Conservation (phyloP, 2,888 invertebrate species). For the Drosophila meridiana region DNA sequence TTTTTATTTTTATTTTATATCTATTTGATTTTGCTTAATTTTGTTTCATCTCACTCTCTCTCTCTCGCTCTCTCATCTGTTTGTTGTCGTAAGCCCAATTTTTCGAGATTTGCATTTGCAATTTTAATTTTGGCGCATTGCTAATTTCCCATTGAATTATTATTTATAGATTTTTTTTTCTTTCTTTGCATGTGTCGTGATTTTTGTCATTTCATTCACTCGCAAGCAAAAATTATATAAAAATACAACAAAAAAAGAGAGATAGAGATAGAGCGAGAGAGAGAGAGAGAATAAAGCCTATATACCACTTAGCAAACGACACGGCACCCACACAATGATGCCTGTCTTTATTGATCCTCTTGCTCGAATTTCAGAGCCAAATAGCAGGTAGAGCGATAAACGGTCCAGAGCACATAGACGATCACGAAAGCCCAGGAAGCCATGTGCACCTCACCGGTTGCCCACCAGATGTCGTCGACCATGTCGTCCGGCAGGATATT, state of each 20-base stretch:
- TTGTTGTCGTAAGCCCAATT: slow-evolving; percentile 2
- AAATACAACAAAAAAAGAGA: not conserved
- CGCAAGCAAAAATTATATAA: not conserved
- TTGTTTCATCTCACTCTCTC: not conserved
- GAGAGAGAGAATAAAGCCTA: not conserved
- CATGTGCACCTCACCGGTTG: slow-evolving; percentile 16
- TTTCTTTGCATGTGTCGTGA: not conserved
- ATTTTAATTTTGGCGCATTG: slow-evolving; percentile 41
- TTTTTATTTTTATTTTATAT: not conserved
- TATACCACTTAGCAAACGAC: not conserved
- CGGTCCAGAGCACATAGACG: slow-evolving; percentile 28
- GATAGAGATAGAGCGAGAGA: not conserved
- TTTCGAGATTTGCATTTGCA: slow-evolving; percentile 42
- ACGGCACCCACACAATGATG: not conserved
- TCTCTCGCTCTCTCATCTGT: not conserved
- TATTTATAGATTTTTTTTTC: slow-evolving; percentile 8
- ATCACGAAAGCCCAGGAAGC: slow-evolving; percentile 8
- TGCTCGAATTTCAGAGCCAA: slow-evolving; percentile 24
- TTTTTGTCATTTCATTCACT: slow-evolving; percentile 13
- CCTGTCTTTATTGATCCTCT: not conserved
- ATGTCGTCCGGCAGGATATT: slow-evolving; percentile 78
- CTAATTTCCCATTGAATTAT: slow-evolving; percentile 20
- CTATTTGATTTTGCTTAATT: not conserved
- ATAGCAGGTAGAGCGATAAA: not conserved
- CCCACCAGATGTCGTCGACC: slow-evolving; percentile 38